A percentile compares a stretch with the other conserved stretches of the same genome.
phyloP scores from a whole-genome alignment of 1,140 invertebrate genomes.

The Himalopsyche phryganea region DNA sequence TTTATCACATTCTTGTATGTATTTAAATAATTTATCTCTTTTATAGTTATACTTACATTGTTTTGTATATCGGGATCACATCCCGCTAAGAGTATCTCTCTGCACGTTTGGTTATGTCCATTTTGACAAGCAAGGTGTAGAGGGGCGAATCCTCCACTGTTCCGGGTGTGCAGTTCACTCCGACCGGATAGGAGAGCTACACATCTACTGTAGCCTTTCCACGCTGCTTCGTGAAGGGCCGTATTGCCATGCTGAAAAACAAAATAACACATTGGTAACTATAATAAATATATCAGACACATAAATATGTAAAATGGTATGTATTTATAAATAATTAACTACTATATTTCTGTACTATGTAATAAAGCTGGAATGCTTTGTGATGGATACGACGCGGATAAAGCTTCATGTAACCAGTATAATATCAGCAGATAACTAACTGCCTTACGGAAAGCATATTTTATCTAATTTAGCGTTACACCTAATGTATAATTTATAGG shows the following conservation, averaged over 20 bases:
- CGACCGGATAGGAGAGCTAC: conserved; percentile 70
- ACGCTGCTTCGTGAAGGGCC: conserved; percentile 88
- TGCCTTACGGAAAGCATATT: too few species aligned
- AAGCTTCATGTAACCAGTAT: too few species aligned
- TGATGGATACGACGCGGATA: too few species aligned
- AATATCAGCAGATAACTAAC: too few species aligned
- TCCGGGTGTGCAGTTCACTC: conserved; percentile 70
- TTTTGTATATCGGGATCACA: conserved; percentile 87
- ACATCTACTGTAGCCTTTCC: conserved; percentile 88
- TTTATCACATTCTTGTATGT: too few species aligned
- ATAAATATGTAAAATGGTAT: conserved; percentile 1
- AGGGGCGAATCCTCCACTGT: conserved; percentile 87
- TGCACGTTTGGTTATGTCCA: conserved; percentile 92
- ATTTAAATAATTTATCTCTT: too few species aligned
- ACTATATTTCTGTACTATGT: too few species aligned
- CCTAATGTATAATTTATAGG: too few species aligned
- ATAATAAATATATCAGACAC: background rate
- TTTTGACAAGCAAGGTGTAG: conserved; percentile 93
- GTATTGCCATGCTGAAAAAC: conserved; percentile 84
- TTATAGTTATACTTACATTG: conserved; percentile 65
- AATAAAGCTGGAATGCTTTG: too few species aligned
- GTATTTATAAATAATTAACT: too few species aligned
- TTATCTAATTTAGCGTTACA: too few species aligned
- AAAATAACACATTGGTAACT: conserved; percentile 1
- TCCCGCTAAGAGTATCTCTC: conserved; percentile 82